These are phyloP conservation scores for Rosalia funebris DNA, from an alignment of 2,888 invertebrate species.

Conservation along the genomic window DNA sequence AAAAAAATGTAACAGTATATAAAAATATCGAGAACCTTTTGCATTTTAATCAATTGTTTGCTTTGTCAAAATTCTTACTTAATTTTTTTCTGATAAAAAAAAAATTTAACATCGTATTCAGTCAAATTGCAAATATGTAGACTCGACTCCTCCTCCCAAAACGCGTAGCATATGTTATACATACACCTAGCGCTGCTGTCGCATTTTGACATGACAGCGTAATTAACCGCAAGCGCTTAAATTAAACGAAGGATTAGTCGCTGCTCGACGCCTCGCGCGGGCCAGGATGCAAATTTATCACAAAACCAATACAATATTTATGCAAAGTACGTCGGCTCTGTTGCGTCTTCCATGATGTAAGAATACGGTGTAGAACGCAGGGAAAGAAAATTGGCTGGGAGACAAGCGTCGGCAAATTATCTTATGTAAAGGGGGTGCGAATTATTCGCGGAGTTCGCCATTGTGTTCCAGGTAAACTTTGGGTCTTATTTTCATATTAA, in stretches of 20 bases:
- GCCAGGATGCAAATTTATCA: conserved; percentile 2
- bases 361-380: conserved; percentile 1
- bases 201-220: too few relatives aligned
- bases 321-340: conserved; percentile 13
- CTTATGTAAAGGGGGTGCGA: conserved; percentile 15
- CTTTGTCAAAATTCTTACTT: too few relatives aligned
- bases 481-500: not conserved
- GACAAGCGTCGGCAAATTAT: conserved; percentile 9
- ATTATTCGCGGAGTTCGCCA: not conserved
- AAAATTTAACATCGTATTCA: too few relatives aligned
- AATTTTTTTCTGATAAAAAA: too few relatives aligned
- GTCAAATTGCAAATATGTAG: too few relatives aligned
- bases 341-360: conserved; percentile 6
- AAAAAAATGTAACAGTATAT: too few relatives aligned
- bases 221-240: not conserved
- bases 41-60: too few relatives aligned
- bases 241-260: conserved; percentile 5
- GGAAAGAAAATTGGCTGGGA: conserved; percentile 17
- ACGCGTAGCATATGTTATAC: too few relatives aligned
- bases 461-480: conserved; percentile 10
- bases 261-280: not conserved
- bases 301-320: conserved; percentile 16
- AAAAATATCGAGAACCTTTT: too few relatives aligned
- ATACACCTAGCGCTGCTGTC: too few relatives aligned
- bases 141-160: too few relatives aligned